These are phyloP conservation scores for Sesamia nonagrioides DNA, from an alignment of 1,140 invertebrate species.

Conservation along the genomic window DNA sequence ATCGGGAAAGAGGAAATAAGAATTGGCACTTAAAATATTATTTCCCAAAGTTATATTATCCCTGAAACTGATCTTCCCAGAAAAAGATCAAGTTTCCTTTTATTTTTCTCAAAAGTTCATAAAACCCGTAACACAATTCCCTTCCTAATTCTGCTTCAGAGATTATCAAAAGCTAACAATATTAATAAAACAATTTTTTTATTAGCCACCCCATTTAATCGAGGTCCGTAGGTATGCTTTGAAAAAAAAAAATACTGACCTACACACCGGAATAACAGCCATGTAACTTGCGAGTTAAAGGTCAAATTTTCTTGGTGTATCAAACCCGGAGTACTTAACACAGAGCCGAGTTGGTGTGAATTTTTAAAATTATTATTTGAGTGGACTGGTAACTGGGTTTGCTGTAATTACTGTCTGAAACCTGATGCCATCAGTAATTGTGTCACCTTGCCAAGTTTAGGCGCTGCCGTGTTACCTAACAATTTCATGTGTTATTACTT, in stretches of 20 bases:
- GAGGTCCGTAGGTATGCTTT: not conserved
- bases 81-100: not conserved
- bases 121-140: not conserved
- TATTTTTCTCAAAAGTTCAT: not conserved
- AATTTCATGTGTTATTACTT: slow-evolving; percentile 3
- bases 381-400: slow-evolving; percentile 66
- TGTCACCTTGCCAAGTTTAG: slow-evolving; percentile 53
- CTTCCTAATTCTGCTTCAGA: not conserved
- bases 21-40: no score
- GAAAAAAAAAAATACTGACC: not conserved
- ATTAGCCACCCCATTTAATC: slow-evolving; percentile 63
- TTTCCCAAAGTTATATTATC: not conserved
- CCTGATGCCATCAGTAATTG: slow-evolving; percentile 42
- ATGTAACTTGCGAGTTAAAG: not conserved
- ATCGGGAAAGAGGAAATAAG: no score
- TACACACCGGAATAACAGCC: not conserved
- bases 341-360: slow-evolving; percentile 68
- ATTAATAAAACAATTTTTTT: slow-evolving; percentile 57
- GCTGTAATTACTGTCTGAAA: slow-evolving; percentile 60
- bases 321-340: slow-evolving; percentile 59
- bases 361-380: slow-evolving; percentile 80
- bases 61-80: not conserved
- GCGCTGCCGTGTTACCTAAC: not conserved
- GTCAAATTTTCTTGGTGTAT: not conserved
- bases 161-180: slow-evolving; percentile 33